phyloP scores from a whole-genome alignment of 2,797 vertebrate species.

The Gymnocypris eckloni region DNA sequence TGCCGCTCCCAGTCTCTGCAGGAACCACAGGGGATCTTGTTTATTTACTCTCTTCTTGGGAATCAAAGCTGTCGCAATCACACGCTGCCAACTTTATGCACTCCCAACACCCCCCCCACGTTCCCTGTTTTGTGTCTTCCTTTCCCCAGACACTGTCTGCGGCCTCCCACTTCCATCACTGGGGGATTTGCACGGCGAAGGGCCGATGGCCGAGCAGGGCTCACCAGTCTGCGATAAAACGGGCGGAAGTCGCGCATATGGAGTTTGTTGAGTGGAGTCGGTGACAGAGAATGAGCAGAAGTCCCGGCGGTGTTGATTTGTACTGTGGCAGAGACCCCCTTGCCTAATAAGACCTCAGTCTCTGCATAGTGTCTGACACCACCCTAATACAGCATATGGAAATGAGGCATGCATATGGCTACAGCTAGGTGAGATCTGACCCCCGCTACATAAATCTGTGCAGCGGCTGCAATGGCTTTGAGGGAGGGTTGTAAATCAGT shows the following conservation, averaged over 20 bases:
- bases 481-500: slow-evolving; percentile 67
- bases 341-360: slow-evolving; percentile 70
- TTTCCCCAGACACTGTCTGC: slow-evolving; percentile 54
- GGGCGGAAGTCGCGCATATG: slow-evolving; percentile 50
- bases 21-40: slow-evolving; percentile 87
- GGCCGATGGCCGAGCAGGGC: slow-evolving; percentile 43
- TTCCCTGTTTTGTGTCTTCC: slow-evolving; percentile 43
- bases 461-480: slow-evolving; percentile 44
- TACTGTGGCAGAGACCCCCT: slow-evolving; percentile 71
- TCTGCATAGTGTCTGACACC: slow-evolving; percentile 66
- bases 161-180: slow-evolving; percentile 42
- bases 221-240: slow-evolving; percentile 46
- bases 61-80: slow-evolving; percentile 88
- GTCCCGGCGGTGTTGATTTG: slow-evolving; percentile 69
- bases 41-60: slow-evolving; percentile 93
- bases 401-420: slow-evolving; percentile 73
- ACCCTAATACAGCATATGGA: slow-evolving; percentile 71
- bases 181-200: slow-evolving; percentile 41
- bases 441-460: slow-evolving; percentile 35
- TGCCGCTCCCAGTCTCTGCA: slow-evolving; percentile 61
- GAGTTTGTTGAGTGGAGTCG: slow-evolving; percentile 56
- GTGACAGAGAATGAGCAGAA: slow-evolving; percentile 62
- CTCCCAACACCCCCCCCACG: slow-evolving; percentile 65
- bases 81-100: slow-evolving; percentile 91
- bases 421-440: slow-evolving; percentile 59